A percentile compares a stretch with the other conserved stretches of the same genome.
These are phyloP conservation scores for Napeogenes sylphis DNA, from an alignment of 2,888 invertebrate genomes.

Conservation along the genomic window DNA sequence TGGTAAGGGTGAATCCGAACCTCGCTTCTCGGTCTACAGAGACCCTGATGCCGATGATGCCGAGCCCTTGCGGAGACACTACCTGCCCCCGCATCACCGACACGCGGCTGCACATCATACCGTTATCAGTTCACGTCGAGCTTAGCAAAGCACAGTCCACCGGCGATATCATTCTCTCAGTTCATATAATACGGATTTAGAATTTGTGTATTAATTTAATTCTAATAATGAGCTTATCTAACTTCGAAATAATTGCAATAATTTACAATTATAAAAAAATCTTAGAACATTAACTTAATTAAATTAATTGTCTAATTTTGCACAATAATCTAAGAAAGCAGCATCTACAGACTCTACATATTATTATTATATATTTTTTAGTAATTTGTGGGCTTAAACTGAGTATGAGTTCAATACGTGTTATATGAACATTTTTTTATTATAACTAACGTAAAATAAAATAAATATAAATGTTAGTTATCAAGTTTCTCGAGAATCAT, in stretches of 20 bases:
- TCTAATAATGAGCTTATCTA: no score
- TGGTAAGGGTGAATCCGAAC: constrained; percentile 96
- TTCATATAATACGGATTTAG: constrained; percentile 8
- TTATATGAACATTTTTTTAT: not conserved
- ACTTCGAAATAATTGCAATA: no score
- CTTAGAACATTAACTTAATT: not conserved
- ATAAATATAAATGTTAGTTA: not conserved
- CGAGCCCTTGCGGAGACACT: constrained; percentile 94
- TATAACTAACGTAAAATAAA: not conserved
- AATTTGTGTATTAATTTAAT: not conserved
- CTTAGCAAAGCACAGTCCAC: constrained; percentile 44
- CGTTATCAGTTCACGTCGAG: constrained; percentile 53
- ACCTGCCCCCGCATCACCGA: constrained; percentile 99
- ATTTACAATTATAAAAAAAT: no score
- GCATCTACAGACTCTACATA: constrained; percentile 1
- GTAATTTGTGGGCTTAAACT: not conserved
- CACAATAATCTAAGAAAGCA: constrained; percentile 3
- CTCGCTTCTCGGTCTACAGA: constrained; percentile 95
- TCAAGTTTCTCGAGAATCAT: constrained; percentile 39
- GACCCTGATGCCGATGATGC: constrained; percentile 97
- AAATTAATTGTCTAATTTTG: constrained; percentile 1
- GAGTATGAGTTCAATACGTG: not conserved
- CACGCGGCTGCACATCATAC: constrained; percentile 89
- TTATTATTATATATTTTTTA: not conserved
- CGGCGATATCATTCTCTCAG: constrained; percentile 50